These are phyloP conservation scores for Cepphus grylle DNA, from an alignment of 2,113 vertebrate genomes.

Conservation along the genomic window DNA sequence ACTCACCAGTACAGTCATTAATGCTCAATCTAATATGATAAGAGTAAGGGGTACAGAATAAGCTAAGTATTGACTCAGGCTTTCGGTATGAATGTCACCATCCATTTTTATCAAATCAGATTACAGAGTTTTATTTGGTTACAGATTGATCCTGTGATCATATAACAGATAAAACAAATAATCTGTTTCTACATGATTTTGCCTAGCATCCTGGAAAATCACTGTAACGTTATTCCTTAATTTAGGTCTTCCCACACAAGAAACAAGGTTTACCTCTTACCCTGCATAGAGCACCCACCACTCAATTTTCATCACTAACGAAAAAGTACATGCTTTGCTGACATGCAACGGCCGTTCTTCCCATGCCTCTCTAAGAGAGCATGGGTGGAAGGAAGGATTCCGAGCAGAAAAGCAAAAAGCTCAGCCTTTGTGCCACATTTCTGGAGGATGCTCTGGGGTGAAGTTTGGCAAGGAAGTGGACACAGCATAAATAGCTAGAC, in stretches of 20 bases:
- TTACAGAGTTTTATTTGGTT: neutral
- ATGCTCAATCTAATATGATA: neutral
- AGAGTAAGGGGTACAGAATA: neutral
- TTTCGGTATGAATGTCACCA: constrained; percentile 19
- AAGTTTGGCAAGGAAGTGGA: neutral
- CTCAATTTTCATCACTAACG: neutral
- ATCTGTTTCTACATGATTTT: neutral
- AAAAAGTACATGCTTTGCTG: neutral
- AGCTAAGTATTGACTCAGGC: neutral
- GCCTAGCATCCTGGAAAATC: constrained; percentile 30
- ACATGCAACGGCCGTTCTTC: neutral
- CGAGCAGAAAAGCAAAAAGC: neutral
- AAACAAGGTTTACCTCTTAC: neutral
- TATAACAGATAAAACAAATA: constrained; percentile 17
- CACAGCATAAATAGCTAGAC: neutral
- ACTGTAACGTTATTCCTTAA: constrained; percentile 6
- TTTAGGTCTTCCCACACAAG: neutral
- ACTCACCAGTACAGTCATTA: constrained; percentile 9
- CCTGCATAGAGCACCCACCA: neutral
- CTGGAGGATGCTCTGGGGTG: neutral
- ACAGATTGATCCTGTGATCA: constrained; percentile 3
- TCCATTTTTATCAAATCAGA: neutral
- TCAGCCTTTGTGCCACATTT: neutral
- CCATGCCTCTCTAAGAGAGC: neutral
- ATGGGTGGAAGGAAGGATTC: neutral